phyloP scores from a whole-genome alignment of 2,797 vertebrate species.

The Halcyon chelicuti region DNA sequence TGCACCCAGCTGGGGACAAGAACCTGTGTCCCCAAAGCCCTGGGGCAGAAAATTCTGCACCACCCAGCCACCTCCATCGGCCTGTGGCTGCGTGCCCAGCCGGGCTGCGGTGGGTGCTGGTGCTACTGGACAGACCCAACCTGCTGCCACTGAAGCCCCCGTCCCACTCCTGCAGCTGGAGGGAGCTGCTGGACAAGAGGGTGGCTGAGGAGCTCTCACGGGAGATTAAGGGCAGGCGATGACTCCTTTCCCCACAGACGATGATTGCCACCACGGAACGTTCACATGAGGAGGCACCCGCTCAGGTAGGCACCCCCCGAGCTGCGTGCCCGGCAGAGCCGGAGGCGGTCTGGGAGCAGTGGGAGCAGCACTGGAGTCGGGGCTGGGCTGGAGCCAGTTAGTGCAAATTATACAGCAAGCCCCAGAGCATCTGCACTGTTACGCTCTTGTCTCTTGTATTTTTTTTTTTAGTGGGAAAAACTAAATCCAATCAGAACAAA shows the following conservation, averaged over 20 bases:
- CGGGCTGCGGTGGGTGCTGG: neutral
- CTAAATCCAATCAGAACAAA: neutral
- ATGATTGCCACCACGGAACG: rapidly evolving
- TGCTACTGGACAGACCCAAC: rapidly evolving
- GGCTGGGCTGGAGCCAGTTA: neutral
- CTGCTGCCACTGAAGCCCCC: neutral
- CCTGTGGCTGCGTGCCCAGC: rapidly evolving
- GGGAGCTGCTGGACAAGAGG: neutral
- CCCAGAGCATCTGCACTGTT: neutral
- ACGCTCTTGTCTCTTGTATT: neutral
- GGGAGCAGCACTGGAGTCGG: rapidly evolving
- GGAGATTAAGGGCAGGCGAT: neutral
- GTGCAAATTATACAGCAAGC: neutral
- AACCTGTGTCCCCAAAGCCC: neutral
- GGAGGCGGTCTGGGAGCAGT: neutral
- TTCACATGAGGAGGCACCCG: rapidly evolving
- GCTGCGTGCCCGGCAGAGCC: neutral
- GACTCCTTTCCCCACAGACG: neutral
- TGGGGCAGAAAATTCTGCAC: neutral
- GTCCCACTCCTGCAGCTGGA: neutral
- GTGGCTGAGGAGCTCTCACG: rapidly evolving
- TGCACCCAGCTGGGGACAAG: neutral
- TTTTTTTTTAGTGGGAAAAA: neutral
- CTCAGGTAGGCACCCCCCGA: neutral
- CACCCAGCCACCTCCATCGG: rapidly evolving